A percentile compares a stretch with the other conserved stretches of the same genome.
Conservation (phyloP, 1,140 invertebrate genomes). For the Drosophila teissieri region DNA sequence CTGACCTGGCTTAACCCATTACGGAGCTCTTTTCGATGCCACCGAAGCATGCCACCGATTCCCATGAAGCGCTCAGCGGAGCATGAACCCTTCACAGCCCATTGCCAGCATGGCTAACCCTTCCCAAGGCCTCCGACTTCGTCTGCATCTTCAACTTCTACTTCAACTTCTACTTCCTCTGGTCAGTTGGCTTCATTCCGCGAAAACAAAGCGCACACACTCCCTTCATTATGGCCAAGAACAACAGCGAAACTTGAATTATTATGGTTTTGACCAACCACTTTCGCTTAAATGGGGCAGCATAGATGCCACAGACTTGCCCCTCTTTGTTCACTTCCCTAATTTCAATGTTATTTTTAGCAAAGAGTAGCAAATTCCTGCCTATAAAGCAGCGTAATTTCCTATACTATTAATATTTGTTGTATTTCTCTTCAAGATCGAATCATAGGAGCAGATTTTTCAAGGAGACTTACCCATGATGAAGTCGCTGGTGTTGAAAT, state of each 20-base stretch:
- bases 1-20: constrained; percentile 35
- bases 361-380: too few relatives aligned
- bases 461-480: constrained; percentile 24
- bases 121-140: neutral
- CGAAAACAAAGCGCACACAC: constrained; percentile 1
- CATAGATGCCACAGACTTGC: neutral
- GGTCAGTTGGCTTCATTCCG: constrained; percentile 25
- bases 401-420: too few relatives aligned
- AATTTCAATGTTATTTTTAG: too few relatives aligned
- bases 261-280: constrained; percentile 24
- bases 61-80: constrained; percentile 63
- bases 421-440: too few relatives aligned
- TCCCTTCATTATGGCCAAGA: constrained; percentile 19
- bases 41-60: constrained; percentile 49
- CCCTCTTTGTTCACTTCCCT: neutral
- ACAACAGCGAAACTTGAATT: constrained; percentile 3
- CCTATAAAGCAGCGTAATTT: too few relatives aligned
- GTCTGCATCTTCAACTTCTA: neutral
- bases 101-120: constrained; percentile 36
- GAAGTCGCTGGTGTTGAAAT: constrained; percentile 5
- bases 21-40: constrained; percentile 22
- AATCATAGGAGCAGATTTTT: too few relatives aligned
- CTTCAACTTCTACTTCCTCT: neutral
- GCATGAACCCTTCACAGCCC: constrained; percentile 51
- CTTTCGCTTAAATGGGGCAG: constrained; percentile 6